These are phyloP conservation scores for Stigmatopora nigra DNA, from an alignment of 2,113 vertebrate genomes.

Conservation along the genomic window DNA sequence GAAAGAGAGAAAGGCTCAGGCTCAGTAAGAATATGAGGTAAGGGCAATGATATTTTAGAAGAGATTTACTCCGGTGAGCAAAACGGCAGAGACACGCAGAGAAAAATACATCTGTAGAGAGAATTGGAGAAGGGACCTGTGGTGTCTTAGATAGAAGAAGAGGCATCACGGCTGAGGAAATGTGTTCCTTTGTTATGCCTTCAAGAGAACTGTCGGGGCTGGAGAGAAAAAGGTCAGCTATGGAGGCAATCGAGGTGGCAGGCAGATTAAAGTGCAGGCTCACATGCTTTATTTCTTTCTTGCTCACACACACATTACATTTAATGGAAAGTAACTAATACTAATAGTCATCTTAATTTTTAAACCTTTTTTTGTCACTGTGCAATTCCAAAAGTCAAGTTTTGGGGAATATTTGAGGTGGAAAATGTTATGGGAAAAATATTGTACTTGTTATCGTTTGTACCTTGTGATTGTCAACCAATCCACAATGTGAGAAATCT, in stretches of 20 bases:
- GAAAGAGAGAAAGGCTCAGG: not conserved
- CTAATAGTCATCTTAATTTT: not conserved
- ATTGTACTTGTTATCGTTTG: too few relatives aligned
- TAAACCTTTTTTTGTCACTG: not conserved
- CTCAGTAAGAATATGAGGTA: not conserved
- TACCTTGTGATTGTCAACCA: too few relatives aligned
- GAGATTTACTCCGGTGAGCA: not conserved
- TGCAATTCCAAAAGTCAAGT: not conserved
- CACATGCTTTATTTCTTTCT: not conserved
- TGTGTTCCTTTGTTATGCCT: slow-evolving; percentile 51
- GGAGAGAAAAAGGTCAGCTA: slow-evolving; percentile 49
- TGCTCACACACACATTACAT: not conserved
- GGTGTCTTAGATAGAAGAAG: slow-evolving; percentile 19
- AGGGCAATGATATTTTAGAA: not conserved
- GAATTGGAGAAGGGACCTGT: slow-evolving; percentile 45
- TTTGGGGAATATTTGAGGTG: too few relatives aligned
- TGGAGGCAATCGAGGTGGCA: slow-evolving; percentile 19
- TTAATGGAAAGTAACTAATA: not conserved
- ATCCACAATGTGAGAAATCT: too few relatives aligned
- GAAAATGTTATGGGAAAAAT: too few relatives aligned
- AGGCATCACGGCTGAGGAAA: slow-evolving; percentile 35
- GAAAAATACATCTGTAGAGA: slow-evolving; percentile 31
- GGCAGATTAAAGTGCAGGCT: slow-evolving; percentile 12
- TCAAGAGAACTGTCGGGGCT: slow-evolving; percentile 50
- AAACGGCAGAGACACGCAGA: not conserved